Base-by-base conservation (phyloP, 2,888 invertebrate genomes). In the Arctia plantaginis region DNA sequence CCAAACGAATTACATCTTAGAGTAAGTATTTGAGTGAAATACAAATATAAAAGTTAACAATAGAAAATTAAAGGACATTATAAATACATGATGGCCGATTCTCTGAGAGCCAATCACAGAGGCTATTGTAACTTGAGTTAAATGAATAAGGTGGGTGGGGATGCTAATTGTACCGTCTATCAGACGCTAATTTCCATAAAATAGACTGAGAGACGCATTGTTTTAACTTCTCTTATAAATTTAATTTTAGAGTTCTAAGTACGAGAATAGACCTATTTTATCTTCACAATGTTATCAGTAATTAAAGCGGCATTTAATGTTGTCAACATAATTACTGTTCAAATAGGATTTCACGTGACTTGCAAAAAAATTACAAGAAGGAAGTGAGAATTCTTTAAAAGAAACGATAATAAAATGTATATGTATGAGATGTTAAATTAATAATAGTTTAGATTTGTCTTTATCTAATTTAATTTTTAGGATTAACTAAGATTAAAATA, bases 81-180 rank as follows among this genome's bases (percentile, higher is more conserved):
- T 79, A 79, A 82, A 77, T 75, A 74, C 67, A 80, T 76, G 73
- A 77, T 41, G 71, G 41, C 55, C 18, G 41, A 69, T 69, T 70
- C 30, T 65, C 41, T 30, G 51, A 66, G 6, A 64, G 71, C 55
- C 76, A 73, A 83, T 82, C 35, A 80, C 66, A 55, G 23, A 13
- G 73, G 23, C 66, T 55, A 76, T 84, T 82, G 80, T 84, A 62
- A 66, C 70, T 47, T 66, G 66, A 39, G 47, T 66, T 41, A 55
- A 66, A 44, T 62, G 62, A 62, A 62, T 30, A 62, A 41, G 51
- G 30, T 39, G 13, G 23, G 30, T 6, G 39, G 27, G n/a, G 51
- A 27, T n/a, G 39, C 71, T 77, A 82, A 84, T 77, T 81, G 59
- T 71, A 35, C 33, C 73, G 66, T 59, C 67, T 80, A 75, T 75